Conservation (phyloP, 2,113 vertebrate species). For the Carassius auratus region DNA sequence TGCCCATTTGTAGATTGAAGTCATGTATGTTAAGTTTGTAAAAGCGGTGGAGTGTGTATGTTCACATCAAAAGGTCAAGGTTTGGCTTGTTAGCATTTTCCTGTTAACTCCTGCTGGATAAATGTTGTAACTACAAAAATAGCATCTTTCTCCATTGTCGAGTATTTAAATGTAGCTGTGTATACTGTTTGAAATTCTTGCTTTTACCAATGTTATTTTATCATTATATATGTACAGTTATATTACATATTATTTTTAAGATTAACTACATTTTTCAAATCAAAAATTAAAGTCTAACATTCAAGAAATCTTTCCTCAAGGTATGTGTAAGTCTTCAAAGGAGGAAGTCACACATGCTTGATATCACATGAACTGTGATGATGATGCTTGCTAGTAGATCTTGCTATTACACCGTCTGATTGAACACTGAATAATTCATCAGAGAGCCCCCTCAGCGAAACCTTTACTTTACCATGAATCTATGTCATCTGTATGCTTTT, state of each 20-base stretch:
- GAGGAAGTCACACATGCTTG: neutral
- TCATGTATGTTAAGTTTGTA: neutral
- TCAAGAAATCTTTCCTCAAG: neutral
- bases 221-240: too few species aligned
- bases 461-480: slow-evolving; percentile 27
- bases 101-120: neutral
- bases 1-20: neutral
- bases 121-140: neutral
- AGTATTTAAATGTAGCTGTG: neutral
- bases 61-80: slow-evolving; percentile 6
- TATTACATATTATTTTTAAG: too few species aligned
- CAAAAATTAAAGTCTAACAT: neutral
- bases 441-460: neutral
- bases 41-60: neutral
- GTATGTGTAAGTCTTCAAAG: neutral
- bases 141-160: neutral
- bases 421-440: slow-evolving; percentile 41
- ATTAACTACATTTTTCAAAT: neutral
- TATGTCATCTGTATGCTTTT: neutral
- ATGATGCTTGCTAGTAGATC: neutral
- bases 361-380: neutral
- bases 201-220: neutral
- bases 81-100: too few species aligned
- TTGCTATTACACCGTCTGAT: slow-evolving; percentile 35
- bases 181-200: neutral